phyloP scores from a whole-genome alignment of 2,797 vertebrate species.

The Karalla daura region DNA sequence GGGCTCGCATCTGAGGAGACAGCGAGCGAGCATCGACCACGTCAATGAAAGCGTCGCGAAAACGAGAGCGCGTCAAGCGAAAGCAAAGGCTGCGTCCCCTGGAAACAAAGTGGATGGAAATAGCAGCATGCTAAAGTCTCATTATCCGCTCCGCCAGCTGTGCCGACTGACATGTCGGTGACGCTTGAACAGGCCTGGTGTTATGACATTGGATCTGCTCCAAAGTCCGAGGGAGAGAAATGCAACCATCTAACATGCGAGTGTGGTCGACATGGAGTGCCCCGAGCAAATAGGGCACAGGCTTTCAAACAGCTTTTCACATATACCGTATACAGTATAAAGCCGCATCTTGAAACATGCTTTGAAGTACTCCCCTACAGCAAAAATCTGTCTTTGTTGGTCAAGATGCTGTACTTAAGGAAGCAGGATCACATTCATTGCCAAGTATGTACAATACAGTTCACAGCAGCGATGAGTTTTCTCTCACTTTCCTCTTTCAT shows the following conservation, averaged over 20 bases:
- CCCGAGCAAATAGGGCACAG: not conserved
- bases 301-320: not conserved
- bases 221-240: constrained; percentile 46
- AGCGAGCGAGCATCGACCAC: not conserved
- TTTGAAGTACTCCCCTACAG: not conserved
- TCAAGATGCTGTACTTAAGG: not conserved
- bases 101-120: constrained; percentile 69
- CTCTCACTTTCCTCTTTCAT: not conserved
- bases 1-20: constrained; percentile 81
- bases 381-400: not conserved
- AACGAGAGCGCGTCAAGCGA: not conserved
- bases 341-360: no score
- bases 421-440: not conserved
- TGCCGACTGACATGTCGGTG: constrained; percentile 47
- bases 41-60: not conserved
- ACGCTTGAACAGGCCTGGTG: constrained; percentile 27
- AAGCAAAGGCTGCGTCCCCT: constrained; percentile 19
- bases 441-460: not conserved
- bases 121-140: constrained; percentile 56
- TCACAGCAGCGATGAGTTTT: not conserved
- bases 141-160: constrained; percentile 63
- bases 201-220: constrained; percentile 57
- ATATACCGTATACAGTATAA: no score
- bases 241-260: constrained; percentile 29
- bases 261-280: not conserved